Percentiles rank a stretch among this genome's conserved stretches.
Evolutionary conservation across 2,888 invertebrate genomes (phyloP).

Genomic region (Watsonalla cultraria): DNA sequence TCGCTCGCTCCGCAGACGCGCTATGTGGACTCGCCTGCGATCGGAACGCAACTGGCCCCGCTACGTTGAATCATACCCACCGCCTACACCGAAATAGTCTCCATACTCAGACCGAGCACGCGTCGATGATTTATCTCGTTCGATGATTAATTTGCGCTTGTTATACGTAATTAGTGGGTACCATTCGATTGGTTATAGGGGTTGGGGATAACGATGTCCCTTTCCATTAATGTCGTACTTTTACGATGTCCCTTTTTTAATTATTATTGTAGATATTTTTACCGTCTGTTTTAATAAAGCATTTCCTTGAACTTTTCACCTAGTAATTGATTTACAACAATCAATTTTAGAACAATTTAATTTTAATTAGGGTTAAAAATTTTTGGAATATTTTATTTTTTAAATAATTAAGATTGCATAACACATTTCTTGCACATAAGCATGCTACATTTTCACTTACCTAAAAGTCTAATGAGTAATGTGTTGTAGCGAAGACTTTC

Average conservation of each 20-base stretch:
- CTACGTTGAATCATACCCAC: slow-evolving; percentile 38
- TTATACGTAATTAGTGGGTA: slow-evolving; percentile 54
- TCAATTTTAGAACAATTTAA: too few species aligned
- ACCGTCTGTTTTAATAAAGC: too few species aligned
- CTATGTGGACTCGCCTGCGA: slow-evolving; percentile 57
- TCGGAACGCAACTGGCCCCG: slow-evolving; percentile 69
- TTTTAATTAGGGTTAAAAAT: too few species aligned
- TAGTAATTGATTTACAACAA: too few species aligned
- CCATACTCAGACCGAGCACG: slow-evolving; percentile 42
- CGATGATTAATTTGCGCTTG: slow-evolving; percentile 64
- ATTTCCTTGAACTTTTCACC: too few species aligned
- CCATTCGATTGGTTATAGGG: slow-evolving; percentile 28
- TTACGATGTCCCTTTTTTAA: not conserved
- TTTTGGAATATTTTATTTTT: too few species aligned
- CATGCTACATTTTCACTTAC: not conserved
- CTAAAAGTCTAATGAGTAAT: not conserved
- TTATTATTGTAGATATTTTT: not conserved
- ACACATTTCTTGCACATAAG: too few species aligned
- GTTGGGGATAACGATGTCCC: slow-evolving; percentile 3
- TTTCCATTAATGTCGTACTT: not conserved
- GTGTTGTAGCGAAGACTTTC: slow-evolving; percentile 48
- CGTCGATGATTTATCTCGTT: slow-evolving; percentile 56
- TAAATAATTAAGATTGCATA: too few species aligned
- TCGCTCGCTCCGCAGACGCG: slow-evolving; percentile 34
- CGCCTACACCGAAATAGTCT: slow-evolving; percentile 69